Base-by-base conservation (phyloP, 2,888 invertebrate genomes). In the Spisula solida region DNA sequence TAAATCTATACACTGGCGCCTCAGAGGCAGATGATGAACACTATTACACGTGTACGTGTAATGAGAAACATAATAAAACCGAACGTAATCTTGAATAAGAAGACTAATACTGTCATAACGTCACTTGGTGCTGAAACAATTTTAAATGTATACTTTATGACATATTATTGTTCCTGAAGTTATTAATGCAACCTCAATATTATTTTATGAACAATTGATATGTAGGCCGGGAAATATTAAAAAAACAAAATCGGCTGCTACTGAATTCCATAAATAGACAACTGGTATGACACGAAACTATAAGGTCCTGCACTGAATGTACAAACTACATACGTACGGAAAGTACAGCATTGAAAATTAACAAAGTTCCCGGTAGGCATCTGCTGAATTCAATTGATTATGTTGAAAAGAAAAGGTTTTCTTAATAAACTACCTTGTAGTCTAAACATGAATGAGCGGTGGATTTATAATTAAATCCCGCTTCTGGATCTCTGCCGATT, bases 301-400 rank as follows among this genome's bases (percentile, higher is more conserved):
- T n/a, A n/a, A n/a, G n/a, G n/a, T 56, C 18, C n/a, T 56, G 56
- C n/a, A 20, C 56, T 18, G 20, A 10, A 56, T 55, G 55, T 14
- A 55, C n/a, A 20, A 56, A 47, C 6, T 20, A 18, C 56, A 56
- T 20, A 20, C 56, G n/a, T 56, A 56, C 56, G 18, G 56, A 56
- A 56, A 56, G 18, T 56, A 56, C 18, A n/a, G n/a, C 18, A 56
- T 20, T 56, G 18, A n/a, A n/a, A n/a, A n/a, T 56, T 18, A 56
- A 18, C 47, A n/a, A 47, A 12, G 47, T 56, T 56, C n/a, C 20
- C 56, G 56, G n/a, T n/a, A 56, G 56, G 56, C 56, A 56, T 18
- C 56, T 56, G 56, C 56, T 10, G 56, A 56, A 56, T 56, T 56
- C n/a, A 56, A 56, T 56, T 56, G 56, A 56, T 56, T 56, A 56